These are phyloP conservation scores for Dynastes maya DNA, from an alignment of 2,888 invertebrate species.

Conservation along the genomic window DNA sequence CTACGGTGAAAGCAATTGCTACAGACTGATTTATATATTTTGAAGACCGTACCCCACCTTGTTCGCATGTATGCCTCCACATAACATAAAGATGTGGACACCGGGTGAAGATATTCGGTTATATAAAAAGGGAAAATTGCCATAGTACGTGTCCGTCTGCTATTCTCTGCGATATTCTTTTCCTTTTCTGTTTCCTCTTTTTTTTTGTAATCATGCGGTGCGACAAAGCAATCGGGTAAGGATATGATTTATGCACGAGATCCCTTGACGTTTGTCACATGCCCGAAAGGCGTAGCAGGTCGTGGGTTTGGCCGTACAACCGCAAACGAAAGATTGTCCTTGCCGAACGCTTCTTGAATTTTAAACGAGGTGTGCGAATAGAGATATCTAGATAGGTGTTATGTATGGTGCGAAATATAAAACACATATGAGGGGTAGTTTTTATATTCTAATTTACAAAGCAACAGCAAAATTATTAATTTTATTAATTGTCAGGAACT, in stretches of 20 bases:
- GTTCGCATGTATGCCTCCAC: too few relatives aligned
- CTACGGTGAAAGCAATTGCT: conserved; percentile 8
- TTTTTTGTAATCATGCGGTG: background rate
- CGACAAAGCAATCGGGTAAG: background rate
- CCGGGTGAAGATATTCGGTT: conserved; percentile 2
- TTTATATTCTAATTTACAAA: too few relatives aligned
- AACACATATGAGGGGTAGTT: too few relatives aligned
- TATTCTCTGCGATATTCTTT: background rate
- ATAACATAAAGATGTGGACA: too few relatives aligned
- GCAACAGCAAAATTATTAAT: too few relatives aligned
- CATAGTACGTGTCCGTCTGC: background rate
- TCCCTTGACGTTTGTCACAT: conserved; percentile 5
- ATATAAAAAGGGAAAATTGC: conserved; percentile 38
- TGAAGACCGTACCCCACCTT: conserved; percentile 27
- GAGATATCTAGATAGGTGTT: background rate
- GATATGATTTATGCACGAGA: conserved; percentile 8
- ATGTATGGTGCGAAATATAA: background rate
- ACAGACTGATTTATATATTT: conserved; percentile 31
- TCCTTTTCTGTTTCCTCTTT: background rate
- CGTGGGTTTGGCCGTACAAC: too few relatives aligned
- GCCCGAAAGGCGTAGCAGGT: background rate
- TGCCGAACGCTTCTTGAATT: background rate
- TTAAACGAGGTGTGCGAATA: background rate
- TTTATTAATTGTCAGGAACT: too few relatives aligned
- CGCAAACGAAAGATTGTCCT: background rate